Conservation (phyloP, 2,113 vertebrate genomes). For the Gallinago media region DNA sequence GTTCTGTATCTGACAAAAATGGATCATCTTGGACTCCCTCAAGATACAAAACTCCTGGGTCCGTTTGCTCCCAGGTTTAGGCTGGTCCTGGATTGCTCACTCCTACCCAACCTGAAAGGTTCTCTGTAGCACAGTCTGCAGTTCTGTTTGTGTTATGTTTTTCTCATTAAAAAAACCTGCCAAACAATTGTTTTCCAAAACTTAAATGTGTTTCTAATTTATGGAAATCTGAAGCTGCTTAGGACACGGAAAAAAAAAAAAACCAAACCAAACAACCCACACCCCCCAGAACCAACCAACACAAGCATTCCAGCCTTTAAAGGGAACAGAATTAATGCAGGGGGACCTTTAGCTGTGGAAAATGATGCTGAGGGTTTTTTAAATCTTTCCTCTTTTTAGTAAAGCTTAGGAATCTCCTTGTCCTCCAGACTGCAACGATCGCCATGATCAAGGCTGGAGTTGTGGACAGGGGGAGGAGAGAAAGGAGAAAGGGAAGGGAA, state of each 20-base stretch:
- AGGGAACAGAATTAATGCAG: neutral
- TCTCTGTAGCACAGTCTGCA: neutral
- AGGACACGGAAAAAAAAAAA: neutral
- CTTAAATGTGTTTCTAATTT: conserved; percentile 41
- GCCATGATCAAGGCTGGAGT: neutral
- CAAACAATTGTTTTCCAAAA: conserved; percentile 27
- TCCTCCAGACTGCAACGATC: neutral
- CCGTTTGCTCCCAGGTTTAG: neutral
- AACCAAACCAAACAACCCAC: neutral
- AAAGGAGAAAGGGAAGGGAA: neutral
- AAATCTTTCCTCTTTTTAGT: neutral
- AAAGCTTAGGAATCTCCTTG: neutral
- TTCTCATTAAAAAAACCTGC: neutral
- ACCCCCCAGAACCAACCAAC: neutral
- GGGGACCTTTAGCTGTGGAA: neutral
- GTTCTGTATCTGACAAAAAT: neutral
- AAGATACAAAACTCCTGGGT: fast-evolving
- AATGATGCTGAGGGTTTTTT: neutral
- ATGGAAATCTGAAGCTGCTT: conserved; percentile 10
- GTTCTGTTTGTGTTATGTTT: neutral
- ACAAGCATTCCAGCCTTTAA: conserved; percentile 14
- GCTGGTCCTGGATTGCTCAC: neutral
- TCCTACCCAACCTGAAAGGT: neutral
- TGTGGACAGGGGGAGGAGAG: neutral
- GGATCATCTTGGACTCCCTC: neutral